Evolutionary conservation across 1,140 invertebrate genomes (phyloP), one percentile per base, ranked within the genome.

Genomic region (Philotrypesis tridentata): DNA sequence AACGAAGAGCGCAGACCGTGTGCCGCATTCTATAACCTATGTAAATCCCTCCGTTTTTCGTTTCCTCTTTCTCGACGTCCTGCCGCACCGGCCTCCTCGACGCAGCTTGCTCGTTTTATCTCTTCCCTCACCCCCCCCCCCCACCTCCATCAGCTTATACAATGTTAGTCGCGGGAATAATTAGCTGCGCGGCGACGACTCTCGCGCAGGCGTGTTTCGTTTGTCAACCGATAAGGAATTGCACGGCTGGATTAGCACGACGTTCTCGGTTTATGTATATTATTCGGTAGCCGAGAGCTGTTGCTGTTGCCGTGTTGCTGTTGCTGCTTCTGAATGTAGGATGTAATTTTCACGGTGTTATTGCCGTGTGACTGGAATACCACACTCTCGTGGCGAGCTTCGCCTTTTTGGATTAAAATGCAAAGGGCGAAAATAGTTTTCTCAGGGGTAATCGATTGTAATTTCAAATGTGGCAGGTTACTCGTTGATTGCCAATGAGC

Each of bases 11-110:
- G 25, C 25, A 23, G 3, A 14, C 33, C 14, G n/a, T n/a, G n/a
- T n/a, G 33, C 55, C 55, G 25, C 61, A 33, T 61, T 40, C 67
- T 67, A 61, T 77, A 14, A 23, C 63, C 17, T 55, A 70, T 78
- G 76, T n/a, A 79, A 79, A 71, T 79, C n/a, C n/a, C n/a, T 14
- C 67, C 31, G 74, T n/a, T n/a, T 68, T 68, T 63, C 75, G 37
- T 40, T 68, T 43, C 75, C 61, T 67, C 63, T 43, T 43, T 43
- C 40, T 43, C 40, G 11, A 43, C 12, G 40, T 14, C 40, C 11
- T 9, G 40, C n/a, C 17, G 12, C 17, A 2, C 40, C 40, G 11
- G 11, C 40, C 40, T 14, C 40, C 17, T 11, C 40, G 40, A 43
- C 40, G n/a, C n/a, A n/a, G n/a, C n/a, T n/a, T n/a, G n/a, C 40